A percentile compares a stretch with the other conserved stretches of the same genome.
Evolutionary conservation across 2,113 vertebrate genomes (phyloP).

Genomic region (Amblyopsis rosae): DNA sequence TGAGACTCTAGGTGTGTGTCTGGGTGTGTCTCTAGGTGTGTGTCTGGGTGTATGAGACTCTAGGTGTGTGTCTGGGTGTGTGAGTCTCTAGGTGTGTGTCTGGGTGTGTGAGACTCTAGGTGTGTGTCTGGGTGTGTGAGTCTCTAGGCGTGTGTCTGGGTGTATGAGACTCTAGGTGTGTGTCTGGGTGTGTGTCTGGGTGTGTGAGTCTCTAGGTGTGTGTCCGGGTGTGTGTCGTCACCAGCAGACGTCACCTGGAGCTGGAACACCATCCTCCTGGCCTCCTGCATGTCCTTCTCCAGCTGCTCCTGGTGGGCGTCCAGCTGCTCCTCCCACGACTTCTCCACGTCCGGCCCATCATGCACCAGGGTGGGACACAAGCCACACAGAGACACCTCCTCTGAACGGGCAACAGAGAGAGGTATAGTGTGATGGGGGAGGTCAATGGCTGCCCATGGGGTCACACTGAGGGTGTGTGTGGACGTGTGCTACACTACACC

Average conservation of each 20-base stretch:
- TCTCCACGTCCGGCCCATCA: conserved; percentile 75
- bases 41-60: too few relatives aligned
- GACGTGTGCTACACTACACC: neutral
- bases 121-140: too few relatives aligned
- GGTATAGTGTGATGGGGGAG: neutral
- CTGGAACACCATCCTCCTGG: conserved; percentile 94
- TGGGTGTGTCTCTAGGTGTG: neutral
- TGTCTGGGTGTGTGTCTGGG: too few relatives aligned
- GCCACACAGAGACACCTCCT: conserved; percentile 76
- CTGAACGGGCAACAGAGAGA: conserved; percentile 37
- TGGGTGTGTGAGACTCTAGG: too few relatives aligned
- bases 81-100: too few relatives aligned
- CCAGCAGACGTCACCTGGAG: conserved; percentile 81
- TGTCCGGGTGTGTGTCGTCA: conserved; percentile 8
- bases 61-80: too few relatives aligned
- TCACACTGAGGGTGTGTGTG: neutral
- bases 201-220: neutral
- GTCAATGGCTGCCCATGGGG: neutral
- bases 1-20: conserved; percentile 6
- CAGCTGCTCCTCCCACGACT: conserved; percentile 94
- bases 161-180: too few relatives aligned
- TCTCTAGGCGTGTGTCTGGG: too few relatives aligned
- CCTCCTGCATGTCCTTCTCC: conserved; percentile 97
- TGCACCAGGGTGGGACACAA: conserved; percentile 74
- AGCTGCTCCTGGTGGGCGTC: conserved; percentile 93